A percentile compares a stretch with the other conserved stretches of the same genome.
Conservation (phyloP, 1,140 invertebrate genomes). For the Aphis craccivora region DNA sequence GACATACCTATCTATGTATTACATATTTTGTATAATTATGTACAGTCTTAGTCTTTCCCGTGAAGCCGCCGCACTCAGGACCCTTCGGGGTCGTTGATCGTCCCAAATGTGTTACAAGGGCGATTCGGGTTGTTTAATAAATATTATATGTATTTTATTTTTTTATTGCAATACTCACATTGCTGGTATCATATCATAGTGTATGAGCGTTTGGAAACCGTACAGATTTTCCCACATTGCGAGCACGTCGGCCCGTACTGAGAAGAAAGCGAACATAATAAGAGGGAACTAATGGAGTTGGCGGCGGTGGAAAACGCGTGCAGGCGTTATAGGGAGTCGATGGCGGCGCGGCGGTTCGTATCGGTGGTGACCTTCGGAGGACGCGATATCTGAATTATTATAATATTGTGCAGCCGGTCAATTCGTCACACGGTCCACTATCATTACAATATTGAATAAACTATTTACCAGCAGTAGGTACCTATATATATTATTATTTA, state of each 20-base stretch:
- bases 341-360: background rate
- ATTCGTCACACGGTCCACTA: conserved; percentile 24
- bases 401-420: background rate
- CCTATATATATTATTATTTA: background rate
- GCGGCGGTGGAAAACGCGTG: background rate
- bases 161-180: background rate
- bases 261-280: conserved; percentile 13
- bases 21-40: background rate
- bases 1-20: background rate
- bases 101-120: conserved; percentile 7
- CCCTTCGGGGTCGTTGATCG: background rate
- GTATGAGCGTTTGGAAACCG: background rate
- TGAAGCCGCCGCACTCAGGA: background rate
- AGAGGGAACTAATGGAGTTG: conserved; percentile 11
- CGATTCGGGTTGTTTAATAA: background rate
- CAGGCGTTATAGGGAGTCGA: background rate
- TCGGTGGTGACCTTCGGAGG: background rate
- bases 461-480: background rate
- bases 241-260: background rate
- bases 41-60: background rate
- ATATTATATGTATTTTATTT: background rate
- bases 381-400: background rate
- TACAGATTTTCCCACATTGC: background rate
- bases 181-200: background rate
- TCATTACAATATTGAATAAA: conserved; percentile 1